A percentile compares a stretch with the other conserved stretches of the same genome.
Evolutionary conservation across 2,113 vertebrate species (phyloP).

Genomic region (Crypturellus undulatus): DNA sequence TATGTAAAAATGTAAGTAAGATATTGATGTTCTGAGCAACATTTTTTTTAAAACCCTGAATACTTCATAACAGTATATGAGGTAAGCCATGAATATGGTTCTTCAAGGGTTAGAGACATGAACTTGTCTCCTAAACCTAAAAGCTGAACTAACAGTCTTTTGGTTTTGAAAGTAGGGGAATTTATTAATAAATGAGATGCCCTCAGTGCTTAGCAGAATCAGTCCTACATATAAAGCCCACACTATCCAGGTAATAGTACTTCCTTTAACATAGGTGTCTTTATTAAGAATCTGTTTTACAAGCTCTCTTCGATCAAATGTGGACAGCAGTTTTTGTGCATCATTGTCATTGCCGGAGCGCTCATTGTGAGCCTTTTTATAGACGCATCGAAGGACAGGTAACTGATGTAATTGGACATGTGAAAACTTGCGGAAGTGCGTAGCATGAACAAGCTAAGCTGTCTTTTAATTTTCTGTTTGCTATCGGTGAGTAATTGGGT

Average conservation of each 20-base stretch:
- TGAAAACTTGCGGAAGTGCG: neutral
- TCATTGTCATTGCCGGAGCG: neutral
- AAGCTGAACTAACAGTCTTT: neutral
- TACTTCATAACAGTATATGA: neutral
- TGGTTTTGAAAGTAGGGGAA: neutral
- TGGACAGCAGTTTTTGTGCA: neutral
- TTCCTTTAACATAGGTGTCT: neutral
- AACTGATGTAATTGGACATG: neutral
- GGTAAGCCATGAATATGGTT: neutral
- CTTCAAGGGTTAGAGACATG: neutral
- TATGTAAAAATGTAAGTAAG: neutral
- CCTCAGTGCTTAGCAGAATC: neutral
- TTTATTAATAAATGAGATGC: neutral
- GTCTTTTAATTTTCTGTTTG: neutral
- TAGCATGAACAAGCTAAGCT: neutral
- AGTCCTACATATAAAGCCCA: neutral
- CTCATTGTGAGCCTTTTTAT: neutral
- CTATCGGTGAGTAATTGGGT: neutral
- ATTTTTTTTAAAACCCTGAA: neutral
- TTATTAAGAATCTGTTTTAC: neutral
- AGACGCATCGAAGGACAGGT: neutral
- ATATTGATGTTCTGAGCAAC: neutral
- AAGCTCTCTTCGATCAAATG: neutral
- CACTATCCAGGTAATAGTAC: neutral
- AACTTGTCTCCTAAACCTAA: neutral